Evolutionary conservation across 2,113 vertebrate genomes (phyloP), one percentile per base, ranked within the genome.

Genomic region (Polypterus senegalus): DNA sequence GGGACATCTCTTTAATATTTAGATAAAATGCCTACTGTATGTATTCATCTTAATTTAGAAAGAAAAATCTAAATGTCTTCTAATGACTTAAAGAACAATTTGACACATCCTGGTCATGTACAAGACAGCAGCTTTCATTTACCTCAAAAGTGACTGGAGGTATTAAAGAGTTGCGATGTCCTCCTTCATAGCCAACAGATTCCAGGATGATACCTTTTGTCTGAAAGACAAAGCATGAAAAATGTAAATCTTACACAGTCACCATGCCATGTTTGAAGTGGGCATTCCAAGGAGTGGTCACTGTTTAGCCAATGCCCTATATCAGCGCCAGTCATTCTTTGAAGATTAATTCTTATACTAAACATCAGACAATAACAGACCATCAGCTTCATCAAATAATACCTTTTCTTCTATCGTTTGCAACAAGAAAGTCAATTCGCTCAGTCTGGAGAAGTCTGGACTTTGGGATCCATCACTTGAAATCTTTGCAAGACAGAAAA

Each of bases 391-490:
- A 1, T n/a, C 11, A 27, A 47, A 47, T 49, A 44, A 55, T 77
- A 98, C 96, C 92, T 94, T 97, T 43, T 98, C 94, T 77, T 98
- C 94, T 73, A 97, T 86, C 11, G 91, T 88, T 70, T 89, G 89
- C 57, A 98, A 82, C 53, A 96, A 77, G 54, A 87, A 89, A 43
- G 89, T 91, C 70, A 98, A 74, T 54, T 93, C 90, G 68, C 89
- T 90, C 60, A 97, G 87, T 70, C 85, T 92, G 63, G 76, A 68
- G 49, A 88, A 74, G 63, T 95, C 74, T 68, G 73, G 83, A 66
- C 67, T 54, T 2, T 85, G 85, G 70, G 66, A 81, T 10, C 78
- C 76, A 71, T 94, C 92, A 1, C 73, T 63, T 2, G 77, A 79
- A 53, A 81, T 66, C 96, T 98, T 74, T 63, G 79, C 48, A 3